Base-by-base conservation (phyloP, 2,888 invertebrate genomes). In the Drosophila mettleri region DNA sequence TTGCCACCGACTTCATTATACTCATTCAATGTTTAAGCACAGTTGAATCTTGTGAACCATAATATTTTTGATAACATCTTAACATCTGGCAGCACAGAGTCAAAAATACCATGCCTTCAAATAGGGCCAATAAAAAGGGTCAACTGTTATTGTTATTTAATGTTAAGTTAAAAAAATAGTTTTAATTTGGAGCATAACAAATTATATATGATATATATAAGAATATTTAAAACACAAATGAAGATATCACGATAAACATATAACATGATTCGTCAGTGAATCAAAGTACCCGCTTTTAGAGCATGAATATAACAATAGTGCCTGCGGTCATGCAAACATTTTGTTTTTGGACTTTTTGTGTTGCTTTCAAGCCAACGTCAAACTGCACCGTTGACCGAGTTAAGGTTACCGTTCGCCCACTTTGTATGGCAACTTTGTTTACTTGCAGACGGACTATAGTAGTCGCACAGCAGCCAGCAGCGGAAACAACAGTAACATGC, bases 251-350 rank as follows among this genome's bases (percentile, higher is more conserved):
- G 5, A 24, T 18, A 18, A 2, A 9, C n/a, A 4, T n/a, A n/a
- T 22, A 6, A 5, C 22, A 34, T 24, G 16, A 7, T 16, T 16
- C 3, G 0, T 24, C 3, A 14, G 5, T 34, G 6, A 29, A 41
- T n/a, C 8, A 5, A 0, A n/a, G 5, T 46, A 33, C 39, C 5
- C 9, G 24, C 2, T 10, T 1, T 2, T n/a, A 58, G 38, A 29
- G 29, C 33, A 33, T 27, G 27, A 43, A 3, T 9, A 41, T 27
- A 43, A 59, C 51, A 75, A 74, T 61, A 80, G 65, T 49, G 80
- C 67, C 78, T 49, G 66, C 71, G 73, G 78, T 64, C 73, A 78
- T 69, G 78, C 60, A 70, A 64, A 78, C 73, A 75, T 80, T 79
- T 69, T 71, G 70, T 71, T 75, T 62, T 45, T 63, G 41, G 38